phyloP scores from a whole-genome alignment of 2,797 vertebrate species.

The Pristis pectinata region DNA sequence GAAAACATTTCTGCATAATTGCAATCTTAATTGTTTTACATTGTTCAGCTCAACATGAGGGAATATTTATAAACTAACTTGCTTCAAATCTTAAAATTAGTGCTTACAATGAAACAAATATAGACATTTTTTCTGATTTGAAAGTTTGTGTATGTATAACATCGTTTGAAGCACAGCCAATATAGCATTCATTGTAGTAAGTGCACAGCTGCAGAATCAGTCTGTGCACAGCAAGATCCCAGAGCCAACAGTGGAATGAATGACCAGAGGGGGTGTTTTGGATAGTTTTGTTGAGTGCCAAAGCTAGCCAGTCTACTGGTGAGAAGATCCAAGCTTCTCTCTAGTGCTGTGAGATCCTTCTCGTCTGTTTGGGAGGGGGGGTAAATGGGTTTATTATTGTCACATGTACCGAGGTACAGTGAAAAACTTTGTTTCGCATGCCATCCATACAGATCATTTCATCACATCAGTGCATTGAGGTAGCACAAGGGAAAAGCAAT shows the following conservation, averaged over 20 bases:
- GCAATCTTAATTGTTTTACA: slow-evolving; percentile 17
- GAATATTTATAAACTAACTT: slow-evolving; percentile 21
- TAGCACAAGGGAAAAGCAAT: too few relatives aligned
- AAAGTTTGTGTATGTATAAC: not conserved
- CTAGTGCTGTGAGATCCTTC: not conserved
- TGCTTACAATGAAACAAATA: not conserved
- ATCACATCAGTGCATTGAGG: too few relatives aligned
- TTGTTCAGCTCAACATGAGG: slow-evolving; percentile 12
- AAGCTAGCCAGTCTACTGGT: not conserved
- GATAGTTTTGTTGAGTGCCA: not conserved
- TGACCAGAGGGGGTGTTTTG: not conserved
- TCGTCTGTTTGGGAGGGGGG: not conserved
- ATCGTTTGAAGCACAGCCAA: not conserved
- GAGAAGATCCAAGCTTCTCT: not conserved
- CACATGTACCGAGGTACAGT: too few relatives aligned
- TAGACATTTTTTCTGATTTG: not conserved
- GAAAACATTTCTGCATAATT: slow-evolving; percentile 25
- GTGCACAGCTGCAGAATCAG: not conserved
- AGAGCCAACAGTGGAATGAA: not conserved
- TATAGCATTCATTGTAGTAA: not conserved
- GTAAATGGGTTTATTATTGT: too few relatives aligned
- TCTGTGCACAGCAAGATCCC: not conserved
- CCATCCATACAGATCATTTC: too few relatives aligned
- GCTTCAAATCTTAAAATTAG: slow-evolving; percentile 33
- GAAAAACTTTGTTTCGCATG: too few relatives aligned